Evolutionary conservation across 2,888 invertebrate genomes (phyloP), one percentile per base, ranked within the genome.

Genomic region (Resseliella maxima): DNA sequence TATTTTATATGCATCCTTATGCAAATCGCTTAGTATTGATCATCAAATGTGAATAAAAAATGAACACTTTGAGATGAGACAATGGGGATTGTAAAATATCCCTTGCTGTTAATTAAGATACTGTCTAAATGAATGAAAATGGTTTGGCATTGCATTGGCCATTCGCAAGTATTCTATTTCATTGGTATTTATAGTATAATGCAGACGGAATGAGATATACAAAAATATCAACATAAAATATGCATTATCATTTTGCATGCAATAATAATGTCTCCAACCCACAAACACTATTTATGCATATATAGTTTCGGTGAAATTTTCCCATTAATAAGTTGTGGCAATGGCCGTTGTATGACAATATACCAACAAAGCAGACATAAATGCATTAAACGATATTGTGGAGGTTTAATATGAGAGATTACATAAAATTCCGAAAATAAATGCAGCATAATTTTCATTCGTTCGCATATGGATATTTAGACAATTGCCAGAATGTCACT

Each of bases 181-280:
- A n/a, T n/a, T n/a, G n/a, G n/a, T n/a, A n/a, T n/a, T n/a, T n/a
- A n/a, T n/a, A n/a, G n/a, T 72, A 15, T 35, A 72, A 15, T 15
- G 15, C 72, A 31, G 15, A 72, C 31, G 0, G 72, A 3, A 72
- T 15, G 24, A 59, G n/a, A 59, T 59, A 24, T 24, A 24, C 59
- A 59, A 72, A 72, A n/a, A n/a, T n/a, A 72, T 72, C 31, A 31
- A 72, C 72, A 35, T 72, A 72, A 72, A 72, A 72, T 72, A 72
- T 72, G 72, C 72, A 72, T 72, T 72, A 72, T 72, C 72, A 18
- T 35, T 59, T 59, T 24, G 35, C 59, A 59, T 72, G 35, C n/a
- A 72, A 27, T 59, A 59, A 59, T 12, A 12, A 59, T 72, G 72
- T 72, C 72, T 72, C 31, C 72, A 72, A 31, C 72, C 31, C 72